Conservation (phyloP, 2,888 invertebrate species). For the Andrena minutula region DNA sequence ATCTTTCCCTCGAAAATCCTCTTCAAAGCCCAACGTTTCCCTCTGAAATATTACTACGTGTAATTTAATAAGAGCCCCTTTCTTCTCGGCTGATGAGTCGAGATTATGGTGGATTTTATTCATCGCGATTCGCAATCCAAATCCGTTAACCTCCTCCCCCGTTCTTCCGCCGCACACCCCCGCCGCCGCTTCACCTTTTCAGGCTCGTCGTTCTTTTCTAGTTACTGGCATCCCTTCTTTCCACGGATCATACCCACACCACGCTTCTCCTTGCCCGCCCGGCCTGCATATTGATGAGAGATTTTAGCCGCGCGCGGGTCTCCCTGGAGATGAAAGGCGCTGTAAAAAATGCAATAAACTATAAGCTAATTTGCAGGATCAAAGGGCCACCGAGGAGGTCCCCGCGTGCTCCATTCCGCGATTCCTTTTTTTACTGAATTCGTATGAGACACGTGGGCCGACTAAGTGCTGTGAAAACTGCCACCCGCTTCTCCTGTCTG, state of each 20-base stretch:
- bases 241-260: slow-evolving; percentile 34
- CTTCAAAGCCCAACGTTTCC: background rate
- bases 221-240: slow-evolving; percentile 15
- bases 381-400: slow-evolving; percentile 62
- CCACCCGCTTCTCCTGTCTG: slow-evolving; percentile 11
- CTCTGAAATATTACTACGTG: background rate
- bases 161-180: slow-evolving; percentile 1
- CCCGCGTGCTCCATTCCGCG: slow-evolving; percentile 35
- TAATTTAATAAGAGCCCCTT: slow-evolving; percentile 32
- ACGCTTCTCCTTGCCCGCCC: slow-evolving; percentile 47
- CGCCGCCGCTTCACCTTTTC: background rate
- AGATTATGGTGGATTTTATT: slow-evolving; percentile 33
- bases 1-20: too few relatives aligned
- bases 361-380: slow-evolving; percentile 74
- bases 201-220: slow-evolving; percentile 11
- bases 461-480: slow-evolving; percentile 59
- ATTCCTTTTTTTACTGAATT: slow-evolving; percentile 50
- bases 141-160: background rate
- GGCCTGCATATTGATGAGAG: slow-evolving; percentile 78
- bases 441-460: slow-evolving; percentile 38
- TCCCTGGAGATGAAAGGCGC: slow-evolving; percentile 71
- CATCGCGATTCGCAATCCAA: slow-evolving; percentile 13
- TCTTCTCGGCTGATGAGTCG: slow-evolving; percentile 12
- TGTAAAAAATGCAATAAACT: slow-evolving; percentile 74
- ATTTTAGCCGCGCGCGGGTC: slow-evolving; percentile 68